Conservation (phyloP, 2,797 vertebrate genomes). For the Mallotus villosus region DNA sequence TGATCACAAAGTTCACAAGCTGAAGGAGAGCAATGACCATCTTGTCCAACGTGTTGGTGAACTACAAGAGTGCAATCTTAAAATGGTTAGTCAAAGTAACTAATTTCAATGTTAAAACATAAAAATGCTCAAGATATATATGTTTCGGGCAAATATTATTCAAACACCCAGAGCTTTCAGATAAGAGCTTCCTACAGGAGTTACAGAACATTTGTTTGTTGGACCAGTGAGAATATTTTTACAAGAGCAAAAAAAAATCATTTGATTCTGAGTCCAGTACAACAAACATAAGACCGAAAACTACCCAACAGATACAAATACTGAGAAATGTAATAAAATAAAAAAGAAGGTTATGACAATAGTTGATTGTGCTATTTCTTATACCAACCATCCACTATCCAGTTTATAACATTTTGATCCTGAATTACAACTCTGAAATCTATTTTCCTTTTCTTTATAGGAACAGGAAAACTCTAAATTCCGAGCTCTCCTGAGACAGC, state of each 20-base stretch:
- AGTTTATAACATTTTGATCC: background rate
- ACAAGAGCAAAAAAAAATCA: too few relatives aligned
- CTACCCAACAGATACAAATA: too few relatives aligned
- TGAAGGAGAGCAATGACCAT: slow-evolving; percentile 85
- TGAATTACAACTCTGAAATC: background rate
- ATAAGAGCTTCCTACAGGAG: too few relatives aligned
- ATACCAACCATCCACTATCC: background rate
- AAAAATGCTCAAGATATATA: background rate
- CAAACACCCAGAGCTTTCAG: background rate
- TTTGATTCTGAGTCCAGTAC: too few relatives aligned
- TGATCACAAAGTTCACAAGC: slow-evolving; percentile 80
- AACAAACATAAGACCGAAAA: too few relatives aligned
- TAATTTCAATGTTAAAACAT: background rate
- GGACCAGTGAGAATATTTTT: too few relatives aligned
- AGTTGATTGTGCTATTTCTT: background rate
- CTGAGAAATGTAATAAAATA: too few relatives aligned
- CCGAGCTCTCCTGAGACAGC: slow-evolving; percentile 76
- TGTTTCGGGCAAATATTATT: background rate
- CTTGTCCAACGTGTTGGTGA: slow-evolving; percentile 81
- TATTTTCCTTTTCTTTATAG: slow-evolving; percentile 60
- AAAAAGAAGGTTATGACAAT: too few relatives aligned
- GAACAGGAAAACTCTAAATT: slow-evolving; percentile 86
- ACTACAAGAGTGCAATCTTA: slow-evolving; percentile 77
- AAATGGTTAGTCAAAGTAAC: slow-evolving; percentile 55
- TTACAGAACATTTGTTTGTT: too few relatives aligned